Evolutionary conservation across 92 coral and sea anemone genomes (phyloP).

Genomic region (Isaurus tuberculatus): DNA sequence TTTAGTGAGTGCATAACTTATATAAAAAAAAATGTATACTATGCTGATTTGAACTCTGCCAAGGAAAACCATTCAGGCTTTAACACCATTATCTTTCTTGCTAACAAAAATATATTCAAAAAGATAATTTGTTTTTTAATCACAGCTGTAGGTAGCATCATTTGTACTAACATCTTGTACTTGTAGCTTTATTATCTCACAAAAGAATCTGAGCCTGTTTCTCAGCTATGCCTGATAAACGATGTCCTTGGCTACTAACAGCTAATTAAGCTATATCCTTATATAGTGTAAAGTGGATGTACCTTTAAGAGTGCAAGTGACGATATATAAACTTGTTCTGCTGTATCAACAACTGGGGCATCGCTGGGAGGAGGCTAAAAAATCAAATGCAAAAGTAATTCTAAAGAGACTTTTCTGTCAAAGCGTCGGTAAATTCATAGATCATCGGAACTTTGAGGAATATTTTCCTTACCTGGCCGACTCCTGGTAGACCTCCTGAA

Average conservation of each 20-base stretch:
- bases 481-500: conserved; percentile 99
- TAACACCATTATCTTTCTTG: too few species aligned
- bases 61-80: too few species aligned
- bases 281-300: not conserved
- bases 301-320: conserved; percentile 94
- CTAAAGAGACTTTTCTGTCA: not conserved
- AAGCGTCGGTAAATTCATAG: not conserved
- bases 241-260: not conserved
- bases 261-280: not conserved
- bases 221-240: too few species aligned
- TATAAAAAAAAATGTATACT: too few species aligned
- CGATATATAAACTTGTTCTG: conserved; percentile 97
- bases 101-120: too few species aligned
- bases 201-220: too few species aligned
- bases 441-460: not conserved
- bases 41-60: too few species aligned
- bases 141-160: too few species aligned
- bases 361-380: conserved; percentile 79
- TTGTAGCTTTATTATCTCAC: too few species aligned
- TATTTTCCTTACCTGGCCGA: conserved; percentile 79
- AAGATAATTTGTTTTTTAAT: too few species aligned
- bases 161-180: too few species aligned
- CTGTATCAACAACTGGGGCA: conserved; percentile 97
- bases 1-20: too few species aligned
- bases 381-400: not conserved